Evolutionary conservation across 2,888 invertebrate species (phyloP).

Genomic region (Zootermopsis nevadensis): DNA sequence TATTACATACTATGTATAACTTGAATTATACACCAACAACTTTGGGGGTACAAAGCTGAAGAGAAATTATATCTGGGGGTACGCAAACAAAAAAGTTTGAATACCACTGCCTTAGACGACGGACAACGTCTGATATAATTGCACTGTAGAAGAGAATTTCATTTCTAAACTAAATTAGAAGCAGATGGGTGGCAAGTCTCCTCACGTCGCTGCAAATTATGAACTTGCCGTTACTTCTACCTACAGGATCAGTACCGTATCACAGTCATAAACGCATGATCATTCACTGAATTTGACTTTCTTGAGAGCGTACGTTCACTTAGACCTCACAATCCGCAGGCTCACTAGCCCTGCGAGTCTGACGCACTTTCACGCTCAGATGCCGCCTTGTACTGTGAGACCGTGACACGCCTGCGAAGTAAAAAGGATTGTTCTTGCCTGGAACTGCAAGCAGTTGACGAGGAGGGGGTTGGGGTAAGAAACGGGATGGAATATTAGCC

Average conservation of each 20-base stretch:
- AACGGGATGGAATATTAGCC: conserved; percentile 48
- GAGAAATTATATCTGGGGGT: too few species aligned
- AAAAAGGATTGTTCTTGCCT: conserved; percentile 12
- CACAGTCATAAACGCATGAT: background rate
- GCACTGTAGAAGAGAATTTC: too few species aligned
- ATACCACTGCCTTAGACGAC: too few species aligned
- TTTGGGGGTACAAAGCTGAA: too few species aligned
- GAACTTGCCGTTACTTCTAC: background rate
- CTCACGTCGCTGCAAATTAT: too few species aligned
- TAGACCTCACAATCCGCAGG: conserved; percentile 32
- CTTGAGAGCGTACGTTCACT: background rate
- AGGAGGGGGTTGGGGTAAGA: conserved; percentile 44
- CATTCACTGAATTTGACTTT: background rate
- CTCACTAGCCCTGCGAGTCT: conserved; percentile 45
- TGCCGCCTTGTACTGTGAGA: conserved; percentile 32
- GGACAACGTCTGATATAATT: too few species aligned
- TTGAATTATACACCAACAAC: too few species aligned
- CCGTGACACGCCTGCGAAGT: background rate
- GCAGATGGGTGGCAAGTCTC: too few species aligned
- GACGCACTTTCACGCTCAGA: conserved; percentile 25
- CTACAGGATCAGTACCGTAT: background rate
- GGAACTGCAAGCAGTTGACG: conserved; percentile 42
- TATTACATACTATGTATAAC: too few species aligned
- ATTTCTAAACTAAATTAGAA: too few species aligned
- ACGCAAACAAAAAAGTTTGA: too few species aligned